Percentiles rank a stretch among this genome's conserved stretches.
Evolutionary conservation across 2,797 vertebrate genomes (phyloP).

Genomic region (Catostomus latipinnis): DNA sequence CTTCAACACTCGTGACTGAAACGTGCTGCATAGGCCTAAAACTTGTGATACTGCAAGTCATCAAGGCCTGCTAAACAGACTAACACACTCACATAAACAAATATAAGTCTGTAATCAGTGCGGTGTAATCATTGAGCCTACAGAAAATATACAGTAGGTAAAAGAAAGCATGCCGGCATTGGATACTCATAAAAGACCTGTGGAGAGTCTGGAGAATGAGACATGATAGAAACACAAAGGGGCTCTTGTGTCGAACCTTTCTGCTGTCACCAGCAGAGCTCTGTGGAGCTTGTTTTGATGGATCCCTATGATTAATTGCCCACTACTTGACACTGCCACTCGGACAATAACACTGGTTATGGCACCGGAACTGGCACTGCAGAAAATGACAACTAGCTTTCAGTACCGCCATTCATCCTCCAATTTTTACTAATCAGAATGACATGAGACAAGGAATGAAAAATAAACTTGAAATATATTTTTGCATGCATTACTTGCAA

Average conservation of each 20-base stretch:
- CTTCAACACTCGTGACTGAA: constrained; percentile 26
- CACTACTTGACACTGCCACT: constrained; percentile 81
- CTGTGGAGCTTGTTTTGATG: constrained; percentile 74
- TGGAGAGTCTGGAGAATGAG: constrained; percentile 71
- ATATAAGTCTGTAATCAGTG: constrained; percentile 52
- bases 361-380: constrained; percentile 57
- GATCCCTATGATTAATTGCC: constrained; percentile 79
- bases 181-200: constrained; percentile 60
- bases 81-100: constrained; percentile 33
- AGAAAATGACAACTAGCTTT: constrained; percentile 66
- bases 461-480: constrained; percentile 66
- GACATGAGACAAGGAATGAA: constrained; percentile 40
- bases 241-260: constrained; percentile 72
- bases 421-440: constrained; percentile 46
- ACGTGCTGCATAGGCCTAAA: constrained; percentile 20
- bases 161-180: constrained; percentile 14
- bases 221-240: constrained; percentile 76
- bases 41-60: constrained; percentile 30
- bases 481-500: constrained; percentile 45
- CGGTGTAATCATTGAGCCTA: constrained; percentile 40
- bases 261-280: constrained; percentile 64
- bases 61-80: constrained; percentile 30
- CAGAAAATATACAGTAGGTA: constrained; percentile 46
- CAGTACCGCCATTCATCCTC: constrained; percentile 61
- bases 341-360: constrained; percentile 77